These are phyloP conservation scores for Erythrolamprus reginae DNA, from an alignment of 2,113 vertebrate species.

Conservation along the genomic window DNA sequence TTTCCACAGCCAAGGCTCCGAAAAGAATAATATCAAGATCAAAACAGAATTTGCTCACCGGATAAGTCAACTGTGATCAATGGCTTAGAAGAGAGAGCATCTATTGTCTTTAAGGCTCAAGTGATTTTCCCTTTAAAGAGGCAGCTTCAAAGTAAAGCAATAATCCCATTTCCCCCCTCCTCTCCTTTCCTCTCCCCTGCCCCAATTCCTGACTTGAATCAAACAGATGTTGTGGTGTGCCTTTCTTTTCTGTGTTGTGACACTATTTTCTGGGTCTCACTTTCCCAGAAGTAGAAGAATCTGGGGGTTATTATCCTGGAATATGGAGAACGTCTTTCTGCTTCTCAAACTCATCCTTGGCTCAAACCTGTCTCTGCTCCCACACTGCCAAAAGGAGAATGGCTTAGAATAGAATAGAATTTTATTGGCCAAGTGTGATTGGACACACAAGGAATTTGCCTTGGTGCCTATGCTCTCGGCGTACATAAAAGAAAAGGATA, in stretches of 20 bases:
- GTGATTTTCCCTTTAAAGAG: neutral
- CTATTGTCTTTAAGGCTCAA: neutral
- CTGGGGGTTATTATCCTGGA: neutral
- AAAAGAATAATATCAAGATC: slow-evolving; percentile 2
- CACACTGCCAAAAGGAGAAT: neutral
- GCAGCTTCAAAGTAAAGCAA: neutral
- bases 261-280: neutral
- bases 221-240: neutral
- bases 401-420: too few relatives aligned
- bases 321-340: too few relatives aligned
- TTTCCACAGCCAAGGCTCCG: neutral
- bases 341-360: neutral
- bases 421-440: too few relatives aligned
- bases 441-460: too few relatives aligned
- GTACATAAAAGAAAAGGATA: too few relatives aligned
- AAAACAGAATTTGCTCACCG: neutral
- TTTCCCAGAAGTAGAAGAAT: neutral
- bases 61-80: neutral
- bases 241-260: neutral
- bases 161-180: too few relatives aligned
- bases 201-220: neutral
- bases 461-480: too few relatives aligned
- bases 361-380: neutral
- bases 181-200: too few relatives aligned
- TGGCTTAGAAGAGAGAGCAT: neutral